phyloP scores from a whole-genome alignment of 92 coral and sea anemone species.

The Porites lobata region DNA sequence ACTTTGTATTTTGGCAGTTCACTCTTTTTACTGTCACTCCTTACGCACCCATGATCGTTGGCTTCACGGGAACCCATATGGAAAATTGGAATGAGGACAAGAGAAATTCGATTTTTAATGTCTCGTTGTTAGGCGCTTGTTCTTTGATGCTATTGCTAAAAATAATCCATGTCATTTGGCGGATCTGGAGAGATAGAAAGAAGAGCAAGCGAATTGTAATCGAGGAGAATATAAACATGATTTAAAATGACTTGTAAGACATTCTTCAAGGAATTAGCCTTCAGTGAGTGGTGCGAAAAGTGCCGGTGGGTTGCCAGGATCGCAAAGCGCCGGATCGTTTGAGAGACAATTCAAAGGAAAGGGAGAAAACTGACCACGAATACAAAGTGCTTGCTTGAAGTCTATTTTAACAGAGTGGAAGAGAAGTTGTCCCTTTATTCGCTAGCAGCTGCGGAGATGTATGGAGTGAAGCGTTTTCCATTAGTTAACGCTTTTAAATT shows the following conservation, averaged over 20 bases:
- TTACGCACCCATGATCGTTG: constrained; percentile 82
- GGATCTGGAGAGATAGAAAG: constrained; percentile 65
- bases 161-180: constrained; percentile 71
- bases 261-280: no score
- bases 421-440: background rate
- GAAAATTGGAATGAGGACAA: constrained; percentile 67
- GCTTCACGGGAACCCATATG: constrained; percentile 78
- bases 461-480: constrained; percentile 4
- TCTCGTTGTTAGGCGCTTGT: constrained; percentile 71
- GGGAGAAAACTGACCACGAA: background rate
- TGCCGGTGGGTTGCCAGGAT: background rate
- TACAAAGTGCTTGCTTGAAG: constrained; percentile 14
- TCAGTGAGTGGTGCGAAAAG: constrained; percentile 2
- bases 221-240: constrained; percentile 44
- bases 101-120: constrained; percentile 80
- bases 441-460: background rate
- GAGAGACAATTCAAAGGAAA: background rate
- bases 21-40: constrained; percentile 82
- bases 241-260: no score
- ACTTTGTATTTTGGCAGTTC: constrained; percentile 73
- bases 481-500: constrained; percentile 1
- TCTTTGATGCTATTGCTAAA: constrained; percentile 74
- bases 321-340: background rate
- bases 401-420: background rate
- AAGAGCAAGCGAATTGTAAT: constrained; percentile 51